Evolutionary conservation across 35 echinoderm and acorn worm species (phyloP).

Genomic region (Lytechinus variegatus): DNA sequence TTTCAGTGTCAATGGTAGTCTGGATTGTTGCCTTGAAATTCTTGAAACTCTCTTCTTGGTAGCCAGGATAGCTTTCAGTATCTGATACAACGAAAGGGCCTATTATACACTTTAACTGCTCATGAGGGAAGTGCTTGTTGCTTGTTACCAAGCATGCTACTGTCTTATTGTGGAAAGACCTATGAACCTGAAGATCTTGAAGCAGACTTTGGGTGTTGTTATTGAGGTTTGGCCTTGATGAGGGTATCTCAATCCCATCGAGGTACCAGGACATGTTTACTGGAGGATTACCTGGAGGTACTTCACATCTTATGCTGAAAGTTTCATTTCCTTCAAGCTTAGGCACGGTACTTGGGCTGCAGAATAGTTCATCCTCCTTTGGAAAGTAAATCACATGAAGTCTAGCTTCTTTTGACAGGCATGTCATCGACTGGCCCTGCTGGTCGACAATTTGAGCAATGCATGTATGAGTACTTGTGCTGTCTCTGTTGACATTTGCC

Average conservation of each 20-base stretch:
- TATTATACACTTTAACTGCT: not conserved
- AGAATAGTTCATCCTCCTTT: not conserved
- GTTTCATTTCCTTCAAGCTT: not conserved
- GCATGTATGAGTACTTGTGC: not conserved
- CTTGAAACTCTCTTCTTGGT: not conserved
- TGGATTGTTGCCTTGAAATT: not conserved
- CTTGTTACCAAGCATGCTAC: not conserved
- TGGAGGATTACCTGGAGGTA: not conserved
- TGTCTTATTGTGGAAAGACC: not conserved
- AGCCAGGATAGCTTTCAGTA: not conserved
- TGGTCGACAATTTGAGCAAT: not conserved
- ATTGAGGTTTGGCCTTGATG: not conserved
- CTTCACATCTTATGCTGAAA: not conserved
- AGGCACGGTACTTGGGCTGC: not conserved
- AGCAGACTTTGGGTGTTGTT: not conserved
- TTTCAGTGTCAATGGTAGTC: not conserved
- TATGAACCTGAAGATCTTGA: not conserved
- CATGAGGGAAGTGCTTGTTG: not conserved
- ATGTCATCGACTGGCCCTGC: not conserved
- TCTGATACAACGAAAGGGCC: not conserved
- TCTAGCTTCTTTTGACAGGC: not conserved
- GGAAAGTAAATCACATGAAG: not conserved
- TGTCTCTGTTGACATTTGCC: not conserved
- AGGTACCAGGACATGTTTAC: not conserved
- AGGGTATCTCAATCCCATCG: not conserved